Evolutionary conservation across 2,113 vertebrate genomes (phyloP).

Genomic region (Festucalex cinctus): DNA sequence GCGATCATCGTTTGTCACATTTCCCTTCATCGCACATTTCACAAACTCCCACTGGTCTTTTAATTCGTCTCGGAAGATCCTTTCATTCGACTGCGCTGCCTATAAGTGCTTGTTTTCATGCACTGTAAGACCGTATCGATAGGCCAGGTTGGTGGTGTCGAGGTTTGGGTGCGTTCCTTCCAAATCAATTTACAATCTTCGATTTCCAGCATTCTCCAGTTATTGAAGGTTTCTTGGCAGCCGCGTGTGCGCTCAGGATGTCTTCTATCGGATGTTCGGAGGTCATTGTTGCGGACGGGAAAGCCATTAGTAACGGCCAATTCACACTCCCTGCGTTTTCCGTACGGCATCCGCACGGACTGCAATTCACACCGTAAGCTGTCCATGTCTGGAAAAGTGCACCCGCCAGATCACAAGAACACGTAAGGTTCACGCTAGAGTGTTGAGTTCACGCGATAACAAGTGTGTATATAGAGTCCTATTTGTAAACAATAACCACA

Average conservation of each 20-base stretch:
- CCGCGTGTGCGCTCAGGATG: neutral
- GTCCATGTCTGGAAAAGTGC: too few relatives aligned
- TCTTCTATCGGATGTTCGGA: constrained; percentile 12
- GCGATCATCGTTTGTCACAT: constrained; percentile 4
- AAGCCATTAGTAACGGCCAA: too few relatives aligned
- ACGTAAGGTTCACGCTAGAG: too few relatives aligned
- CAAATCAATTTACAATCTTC: neutral
- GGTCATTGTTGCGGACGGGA: constrained; percentile 32
- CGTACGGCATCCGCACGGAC: too few relatives aligned
- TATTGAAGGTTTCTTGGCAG: neutral
- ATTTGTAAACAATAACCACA: too few relatives aligned
- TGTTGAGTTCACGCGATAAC: too few relatives aligned
- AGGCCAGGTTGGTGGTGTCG: neutral
- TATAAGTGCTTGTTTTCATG: neutral
- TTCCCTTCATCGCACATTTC: constrained; percentile 5
- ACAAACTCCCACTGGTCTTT: constrained; percentile 1
- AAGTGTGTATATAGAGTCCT: too few relatives aligned
- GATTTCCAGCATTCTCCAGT: neutral
- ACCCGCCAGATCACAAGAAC: too few relatives aligned
- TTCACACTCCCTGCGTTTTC: too few relatives aligned
- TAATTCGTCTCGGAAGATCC: neutral
- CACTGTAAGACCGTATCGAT: neutral
- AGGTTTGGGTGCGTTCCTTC: neutral
- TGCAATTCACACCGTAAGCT: too few relatives aligned
- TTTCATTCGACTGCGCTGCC: neutral